A percentile compares a stretch with the other conserved stretches of the same genome.
Evolutionary conservation across 2,797 vertebrate species (phyloP).

Genomic region (Alca torda): DNA sequence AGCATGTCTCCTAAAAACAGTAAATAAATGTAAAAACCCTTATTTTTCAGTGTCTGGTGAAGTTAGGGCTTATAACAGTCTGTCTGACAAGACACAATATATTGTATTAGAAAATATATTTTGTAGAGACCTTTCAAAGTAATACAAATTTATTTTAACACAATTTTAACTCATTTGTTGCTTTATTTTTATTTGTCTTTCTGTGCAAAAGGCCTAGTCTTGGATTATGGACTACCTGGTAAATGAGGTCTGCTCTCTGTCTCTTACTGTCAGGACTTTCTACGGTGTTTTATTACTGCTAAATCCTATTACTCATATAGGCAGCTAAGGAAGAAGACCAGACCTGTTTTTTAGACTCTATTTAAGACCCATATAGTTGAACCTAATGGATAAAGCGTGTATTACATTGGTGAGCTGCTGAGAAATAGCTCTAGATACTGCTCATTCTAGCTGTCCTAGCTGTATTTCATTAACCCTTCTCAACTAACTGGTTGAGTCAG

Average conservation of each 20-base stretch:
- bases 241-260: background rate
- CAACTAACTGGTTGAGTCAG: background rate
- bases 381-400: background rate
- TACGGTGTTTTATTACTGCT: background rate
- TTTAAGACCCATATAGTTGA: background rate
- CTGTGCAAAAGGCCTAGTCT: background rate
- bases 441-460: background rate
- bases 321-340: background rate
- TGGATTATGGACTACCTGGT: background rate
- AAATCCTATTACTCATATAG: background rate
- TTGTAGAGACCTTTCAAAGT: background rate
- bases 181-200: background rate
- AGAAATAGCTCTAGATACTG: background rate
- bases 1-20: rapidly evolving
- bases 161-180: background rate
- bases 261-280: background rate
- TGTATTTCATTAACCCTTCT: background rate
- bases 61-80: background rate
- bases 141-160: background rate
- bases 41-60: background rate
- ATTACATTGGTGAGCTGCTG: background rate
- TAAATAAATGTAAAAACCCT: background rate
- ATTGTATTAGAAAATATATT: background rate
- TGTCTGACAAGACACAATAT: background rate
- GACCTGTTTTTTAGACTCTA: background rate